Percentiles rank a stretch among this genome's conserved stretches.
These are phyloP conservation scores for Sericinus montela DNA, from an alignment of 2,888 invertebrate genomes.

Conservation along the genomic window DNA sequence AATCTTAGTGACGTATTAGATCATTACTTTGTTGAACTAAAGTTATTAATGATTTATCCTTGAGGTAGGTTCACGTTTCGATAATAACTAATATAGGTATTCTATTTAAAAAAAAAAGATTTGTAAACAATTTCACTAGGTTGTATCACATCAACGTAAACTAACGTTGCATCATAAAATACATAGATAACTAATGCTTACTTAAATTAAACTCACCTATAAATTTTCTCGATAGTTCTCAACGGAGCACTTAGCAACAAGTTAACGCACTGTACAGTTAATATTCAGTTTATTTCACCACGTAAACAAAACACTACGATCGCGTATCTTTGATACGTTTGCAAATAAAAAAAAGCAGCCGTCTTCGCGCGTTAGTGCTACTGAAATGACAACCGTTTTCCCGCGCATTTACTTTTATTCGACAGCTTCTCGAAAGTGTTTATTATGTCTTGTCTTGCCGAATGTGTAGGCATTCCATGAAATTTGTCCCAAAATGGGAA, in stretches of 20 bases:
- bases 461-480: conserved; percentile 10
- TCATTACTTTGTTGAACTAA: conserved; percentile 1
- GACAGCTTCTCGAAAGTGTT: conserved; percentile 30
- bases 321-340: conserved; percentile 3
- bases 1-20: neutral
- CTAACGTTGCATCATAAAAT: no score
- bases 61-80: conserved; percentile 1
- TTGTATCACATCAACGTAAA: no score
- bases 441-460: conserved; percentile 12
- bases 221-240: conserved; percentile 6
- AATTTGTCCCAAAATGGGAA: conserved; percentile 3
- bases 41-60: conserved; percentile 1
- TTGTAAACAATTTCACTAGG: no score
- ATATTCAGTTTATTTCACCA: conserved; percentile 7
- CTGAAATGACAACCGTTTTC: conserved; percentile 36
- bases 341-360: conserved; percentile 20
- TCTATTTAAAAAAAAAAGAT: no score
- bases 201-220: conserved; percentile 6
- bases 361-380: conserved; percentile 25
- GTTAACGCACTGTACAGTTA: neutral
- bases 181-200: no score
- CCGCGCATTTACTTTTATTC: conserved; percentile 41
- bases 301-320: conserved; percentile 1
- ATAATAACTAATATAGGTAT: no score
- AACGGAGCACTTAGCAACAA: conserved; percentile 2